A percentile compares a stretch with the other conserved stretches of the same genome.
phyloP scores from a whole-genome alignment of 30 jellyfish, hydroid and myxozoan genomes.

The Turritopsis dohrnii region DNA sequence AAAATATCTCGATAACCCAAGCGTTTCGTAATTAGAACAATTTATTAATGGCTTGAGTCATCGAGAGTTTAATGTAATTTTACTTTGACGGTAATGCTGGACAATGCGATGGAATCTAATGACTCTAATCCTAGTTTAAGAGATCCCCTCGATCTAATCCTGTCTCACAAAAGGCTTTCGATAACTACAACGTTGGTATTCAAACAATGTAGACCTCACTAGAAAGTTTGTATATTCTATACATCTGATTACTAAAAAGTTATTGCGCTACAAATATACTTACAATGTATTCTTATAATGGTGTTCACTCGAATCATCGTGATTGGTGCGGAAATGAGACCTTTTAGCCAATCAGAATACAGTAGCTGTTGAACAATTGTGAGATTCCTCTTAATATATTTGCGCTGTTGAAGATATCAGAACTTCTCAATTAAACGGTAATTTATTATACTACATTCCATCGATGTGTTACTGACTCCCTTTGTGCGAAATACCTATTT shows the following conservation, averaged over 20 bases:
- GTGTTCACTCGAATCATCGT: not conserved
- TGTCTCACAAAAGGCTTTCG: no score
- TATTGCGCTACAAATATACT: not conserved
- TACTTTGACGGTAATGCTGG: no score
- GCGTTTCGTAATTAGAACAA: no score
- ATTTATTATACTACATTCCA: not conserved
- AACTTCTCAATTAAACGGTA: not conserved
- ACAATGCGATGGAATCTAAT: no score
- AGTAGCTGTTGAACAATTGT: not conserved
- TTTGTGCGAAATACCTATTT: not conserved
- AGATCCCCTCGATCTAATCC: no score
- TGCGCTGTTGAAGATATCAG: not conserved
- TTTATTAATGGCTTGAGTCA: no score
- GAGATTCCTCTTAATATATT: not conserved
- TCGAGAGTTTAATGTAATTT: no score
- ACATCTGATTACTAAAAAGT: not conserved
- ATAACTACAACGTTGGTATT: no score
- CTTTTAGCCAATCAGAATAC: not conserved
- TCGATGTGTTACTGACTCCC: not conserved
- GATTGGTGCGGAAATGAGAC: not conserved
- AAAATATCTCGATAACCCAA: no score
- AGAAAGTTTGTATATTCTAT: no score
- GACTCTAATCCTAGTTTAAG: no score
- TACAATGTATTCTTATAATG: not conserved
- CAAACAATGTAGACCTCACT: no score